Conservation (phyloP, 1,140 invertebrate species). For the Hylaeus volcanicus region DNA sequence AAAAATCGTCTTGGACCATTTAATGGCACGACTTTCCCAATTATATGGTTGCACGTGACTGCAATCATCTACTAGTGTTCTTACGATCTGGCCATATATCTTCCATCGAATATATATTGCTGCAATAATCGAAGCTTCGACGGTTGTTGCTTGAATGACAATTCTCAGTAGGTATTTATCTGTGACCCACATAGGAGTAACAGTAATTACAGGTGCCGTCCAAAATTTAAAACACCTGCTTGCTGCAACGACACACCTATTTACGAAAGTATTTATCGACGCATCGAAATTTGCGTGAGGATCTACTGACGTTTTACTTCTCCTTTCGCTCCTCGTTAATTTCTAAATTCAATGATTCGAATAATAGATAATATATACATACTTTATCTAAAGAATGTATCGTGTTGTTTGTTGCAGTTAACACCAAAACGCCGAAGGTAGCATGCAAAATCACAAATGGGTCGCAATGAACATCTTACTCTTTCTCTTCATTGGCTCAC, state of each 20-base stretch:
- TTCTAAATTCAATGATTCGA: background rate
- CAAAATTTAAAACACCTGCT: conserved; percentile 36
- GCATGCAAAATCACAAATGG: conserved; percentile 66
- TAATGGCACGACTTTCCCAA: no score
- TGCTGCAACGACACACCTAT: background rate
- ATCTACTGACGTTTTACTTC: background rate
- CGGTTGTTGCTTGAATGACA: background rate
- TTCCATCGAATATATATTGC: no score
- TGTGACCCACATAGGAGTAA: conserved; percentile 51
- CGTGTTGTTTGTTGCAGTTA: conserved; percentile 54
- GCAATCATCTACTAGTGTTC: no score
- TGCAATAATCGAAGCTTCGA: background rate
- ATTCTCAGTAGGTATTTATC: background rate
- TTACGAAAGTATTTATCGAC: background rate
- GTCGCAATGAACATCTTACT: conserved; percentile 27
- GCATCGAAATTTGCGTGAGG: no score
- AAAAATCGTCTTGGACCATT: no score
- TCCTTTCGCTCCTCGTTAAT: background rate
- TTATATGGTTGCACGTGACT: no score
- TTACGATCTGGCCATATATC: no score
- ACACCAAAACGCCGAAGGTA: conserved; percentile 62
- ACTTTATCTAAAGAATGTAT: background rate
- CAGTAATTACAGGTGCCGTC: conserved; percentile 30
- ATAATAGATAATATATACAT: no score
- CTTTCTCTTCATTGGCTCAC: conserved; percentile 38